A percentile compares a stretch with the other conserved stretches of the same genome.
These are phyloP conservation scores for Rhopalosiphum maidis DNA, from an alignment of 1,140 invertebrate species.

Conservation along the genomic window DNA sequence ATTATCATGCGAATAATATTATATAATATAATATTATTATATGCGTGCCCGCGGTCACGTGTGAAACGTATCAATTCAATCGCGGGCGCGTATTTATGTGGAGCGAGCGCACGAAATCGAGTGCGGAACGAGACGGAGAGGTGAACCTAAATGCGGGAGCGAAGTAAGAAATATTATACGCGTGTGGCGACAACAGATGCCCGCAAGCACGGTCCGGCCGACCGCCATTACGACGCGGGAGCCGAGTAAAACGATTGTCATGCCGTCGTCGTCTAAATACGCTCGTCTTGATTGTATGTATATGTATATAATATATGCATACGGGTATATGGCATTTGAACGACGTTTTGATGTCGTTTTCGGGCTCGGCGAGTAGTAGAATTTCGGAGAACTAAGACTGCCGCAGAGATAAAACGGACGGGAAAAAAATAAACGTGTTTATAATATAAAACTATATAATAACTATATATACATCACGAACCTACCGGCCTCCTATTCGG, in stretches of 20 bases:
- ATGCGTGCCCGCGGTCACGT: background rate
- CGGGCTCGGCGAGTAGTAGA: background rate
- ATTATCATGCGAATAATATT: background rate
- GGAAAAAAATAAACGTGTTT: conserved; percentile 4
- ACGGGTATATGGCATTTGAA: background rate
- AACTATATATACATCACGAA: background rate
- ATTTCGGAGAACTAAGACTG: background rate
- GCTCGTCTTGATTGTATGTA: background rate
- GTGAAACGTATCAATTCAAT: background rate
- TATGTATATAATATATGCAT: background rate
- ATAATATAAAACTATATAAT: conserved; percentile 2
- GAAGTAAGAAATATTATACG: background rate
- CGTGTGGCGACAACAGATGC: conserved; percentile 10
- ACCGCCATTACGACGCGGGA: background rate
- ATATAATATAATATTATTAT: background rate
- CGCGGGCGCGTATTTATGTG: background rate
- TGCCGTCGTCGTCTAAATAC: background rate
- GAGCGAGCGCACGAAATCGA: background rate
- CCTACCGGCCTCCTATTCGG: too few species aligned
- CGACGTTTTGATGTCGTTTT: background rate
- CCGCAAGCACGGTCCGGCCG: background rate
- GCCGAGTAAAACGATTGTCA: conserved; percentile 22
- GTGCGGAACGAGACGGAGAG: background rate
- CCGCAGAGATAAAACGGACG: background rate
- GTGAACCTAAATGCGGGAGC: background rate